These are phyloP conservation scores for Zoanthus sansibaricus DNA, from an alignment of 92 coral and sea anemone species.

Conservation along the genomic window DNA sequence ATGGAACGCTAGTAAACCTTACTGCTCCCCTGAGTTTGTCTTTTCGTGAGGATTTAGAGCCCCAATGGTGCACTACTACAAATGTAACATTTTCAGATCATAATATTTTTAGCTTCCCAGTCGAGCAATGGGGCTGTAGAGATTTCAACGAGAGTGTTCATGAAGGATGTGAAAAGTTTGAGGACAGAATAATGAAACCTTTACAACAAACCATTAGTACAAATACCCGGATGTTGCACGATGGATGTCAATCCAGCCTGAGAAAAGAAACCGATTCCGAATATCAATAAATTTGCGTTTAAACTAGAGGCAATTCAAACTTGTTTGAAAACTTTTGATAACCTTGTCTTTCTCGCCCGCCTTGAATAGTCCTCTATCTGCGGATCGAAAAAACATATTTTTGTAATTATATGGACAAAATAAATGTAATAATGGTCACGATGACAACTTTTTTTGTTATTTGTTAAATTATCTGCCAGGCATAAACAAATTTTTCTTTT, in stretches of 20 bases:
- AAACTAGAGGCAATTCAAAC: too few relatives aligned
- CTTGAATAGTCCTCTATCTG: too few relatives aligned
- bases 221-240: background rate
- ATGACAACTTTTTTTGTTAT: too few relatives aligned
- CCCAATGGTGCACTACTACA: constrained; percentile 28
- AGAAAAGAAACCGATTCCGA: constrained; percentile 12
- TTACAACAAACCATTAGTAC: background rate
- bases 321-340: too few relatives aligned
- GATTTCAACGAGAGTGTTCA: background rate
- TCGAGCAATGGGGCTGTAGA: constrained; percentile 23
- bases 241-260: background rate
- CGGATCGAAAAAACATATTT: too few relatives aligned
- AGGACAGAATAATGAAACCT: constrained; percentile 11
- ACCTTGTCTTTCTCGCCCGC: too few relatives aligned
- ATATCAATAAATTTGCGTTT: background rate
- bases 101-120: background rate
- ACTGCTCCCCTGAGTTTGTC: background rate
- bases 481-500: too few relatives aligned
- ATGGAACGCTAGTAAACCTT: constrained; percentile 13
- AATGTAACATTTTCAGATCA: constrained; percentile 14
- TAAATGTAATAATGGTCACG: too few relatives aligned
- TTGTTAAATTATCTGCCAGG: too few relatives aligned
- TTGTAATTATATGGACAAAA: too few relatives aligned
- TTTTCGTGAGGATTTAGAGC: constrained; percentile 23
- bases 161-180: constrained; percentile 11